Evolutionary conservation across 1,140 invertebrate species (phyloP).

Genomic region (Oedothorax gibbosus): DNA sequence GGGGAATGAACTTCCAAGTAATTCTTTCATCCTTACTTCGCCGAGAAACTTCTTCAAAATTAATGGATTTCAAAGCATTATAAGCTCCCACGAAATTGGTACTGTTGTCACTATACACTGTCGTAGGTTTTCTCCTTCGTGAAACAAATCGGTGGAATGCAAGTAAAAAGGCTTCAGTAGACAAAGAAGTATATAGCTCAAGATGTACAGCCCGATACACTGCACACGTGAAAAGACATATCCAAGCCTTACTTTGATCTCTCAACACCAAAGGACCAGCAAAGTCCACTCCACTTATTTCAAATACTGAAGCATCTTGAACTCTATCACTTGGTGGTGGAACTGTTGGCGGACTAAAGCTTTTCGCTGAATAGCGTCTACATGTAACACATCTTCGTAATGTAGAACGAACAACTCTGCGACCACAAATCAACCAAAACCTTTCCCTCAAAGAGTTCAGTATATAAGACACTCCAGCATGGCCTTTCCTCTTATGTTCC

Average conservation of each 20-base stretch:
- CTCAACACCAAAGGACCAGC: constrained; percentile 65
- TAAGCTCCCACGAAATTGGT: constrained; percentile 67
- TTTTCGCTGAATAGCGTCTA: constrained; percentile 17
- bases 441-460: constrained; percentile 21
- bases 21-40: not conserved
- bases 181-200: constrained; percentile 66
- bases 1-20: constrained; percentile 40
- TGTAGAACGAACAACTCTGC: not conserved
- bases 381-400: constrained; percentile 14
- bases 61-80: not conserved
- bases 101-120: constrained; percentile 67
- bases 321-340: constrained; percentile 64
- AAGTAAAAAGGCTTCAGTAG: constrained; percentile 67
- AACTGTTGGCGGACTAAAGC: not conserved
- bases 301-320: constrained; percentile 64
- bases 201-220: constrained; percentile 62
- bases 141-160: constrained; percentile 68
- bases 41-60: constrained; percentile 18
- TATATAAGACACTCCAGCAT: not conserved
- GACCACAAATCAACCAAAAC: constrained; percentile 24
- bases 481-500: constrained; percentile 6
- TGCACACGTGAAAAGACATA: constrained; percentile 50
- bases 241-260: constrained; percentile 45
- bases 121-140: constrained; percentile 64
- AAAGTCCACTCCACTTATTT: constrained; percentile 66